Percentiles rank a stretch among this genome's conserved stretches.
These are phyloP conservation scores for Danaus chrysippus DNA, from an alignment of 2,888 invertebrate genomes.

Conservation along the genomic window DNA sequence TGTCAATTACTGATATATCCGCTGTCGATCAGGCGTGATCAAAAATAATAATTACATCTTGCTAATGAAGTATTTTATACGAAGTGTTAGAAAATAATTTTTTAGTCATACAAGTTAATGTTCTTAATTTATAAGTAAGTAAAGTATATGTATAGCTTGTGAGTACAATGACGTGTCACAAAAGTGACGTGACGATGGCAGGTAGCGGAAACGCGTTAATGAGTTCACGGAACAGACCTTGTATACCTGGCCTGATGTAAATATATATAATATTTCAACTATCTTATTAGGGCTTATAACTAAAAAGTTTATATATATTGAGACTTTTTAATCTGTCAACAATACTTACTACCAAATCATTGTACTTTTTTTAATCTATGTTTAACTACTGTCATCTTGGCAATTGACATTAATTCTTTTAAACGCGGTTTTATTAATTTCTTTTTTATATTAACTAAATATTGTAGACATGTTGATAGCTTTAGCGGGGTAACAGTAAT, in stretches of 20 bases:
- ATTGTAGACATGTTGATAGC: neutral
- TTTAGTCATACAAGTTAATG: no score
- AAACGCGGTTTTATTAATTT: neutral
- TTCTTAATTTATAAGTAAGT: no score
- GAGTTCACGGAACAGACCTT: conserved; percentile 26
- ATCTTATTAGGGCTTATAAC: neutral
- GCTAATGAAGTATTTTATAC: conserved; percentile 9
- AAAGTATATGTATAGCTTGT: no score
- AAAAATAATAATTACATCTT: conserved; percentile 22
- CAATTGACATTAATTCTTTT: neutral
- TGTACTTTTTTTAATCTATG: no score
- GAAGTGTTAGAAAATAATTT: no score
- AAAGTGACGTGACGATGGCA: conserved; percentile 21
- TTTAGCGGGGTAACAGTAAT: no score
- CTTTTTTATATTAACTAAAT: neutral
- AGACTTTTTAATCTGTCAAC: no score
- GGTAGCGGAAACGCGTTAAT: conserved; percentile 30
- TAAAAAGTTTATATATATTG: no score
- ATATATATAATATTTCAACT: neutral
- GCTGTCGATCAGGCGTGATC: conserved; percentile 31
- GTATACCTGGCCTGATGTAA: conserved; percentile 13
- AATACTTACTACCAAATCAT: no score
- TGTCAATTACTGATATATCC: conserved; percentile 30
- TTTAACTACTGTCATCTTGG: no score
- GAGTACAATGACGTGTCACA: neutral